Evolutionary conservation across 2,888 invertebrate species (phyloP).

Genomic region (Eupithecia exiguata): DNA sequence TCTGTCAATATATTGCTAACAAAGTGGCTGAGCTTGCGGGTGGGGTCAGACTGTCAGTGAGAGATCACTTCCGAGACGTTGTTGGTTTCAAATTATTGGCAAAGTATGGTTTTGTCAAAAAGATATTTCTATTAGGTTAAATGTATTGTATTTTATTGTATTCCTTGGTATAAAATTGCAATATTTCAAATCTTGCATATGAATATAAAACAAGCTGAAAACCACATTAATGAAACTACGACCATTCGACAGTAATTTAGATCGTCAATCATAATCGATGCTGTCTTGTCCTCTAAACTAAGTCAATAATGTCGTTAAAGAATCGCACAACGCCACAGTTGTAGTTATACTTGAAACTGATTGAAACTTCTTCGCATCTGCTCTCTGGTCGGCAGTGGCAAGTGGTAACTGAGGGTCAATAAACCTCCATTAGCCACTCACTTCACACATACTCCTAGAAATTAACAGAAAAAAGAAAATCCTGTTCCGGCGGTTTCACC

Average conservation of each 20-base stretch:
- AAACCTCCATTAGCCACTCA: no score
- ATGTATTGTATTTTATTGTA: no score
- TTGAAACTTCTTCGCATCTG: background rate
- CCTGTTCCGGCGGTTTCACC: no score
- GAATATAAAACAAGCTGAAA: no score
- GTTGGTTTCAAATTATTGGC: background rate
- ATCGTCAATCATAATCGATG: background rate
- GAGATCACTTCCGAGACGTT: background rate
- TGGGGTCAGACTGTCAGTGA: slow-evolving; percentile 14
- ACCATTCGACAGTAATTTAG: background rate
- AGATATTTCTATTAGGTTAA: no score
- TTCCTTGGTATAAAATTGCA: no score
- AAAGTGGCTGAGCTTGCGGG: slow-evolving; percentile 33
- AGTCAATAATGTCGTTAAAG: background rate
- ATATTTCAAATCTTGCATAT: no score
- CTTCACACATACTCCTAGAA: no score
- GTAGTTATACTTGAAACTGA: background rate
- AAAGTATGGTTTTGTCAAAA: background rate
- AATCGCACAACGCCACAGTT: background rate
- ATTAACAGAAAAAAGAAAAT: no score
- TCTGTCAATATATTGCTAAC: slow-evolving; percentile 41
- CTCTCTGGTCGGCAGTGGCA: no score
- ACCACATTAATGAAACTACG: no score
- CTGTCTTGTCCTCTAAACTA: background rate
- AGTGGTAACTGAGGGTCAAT: no score